A percentile compares a stretch with the other conserved stretches of the same genome.
These are phyloP conservation scores for Morpho achilles DNA, from an alignment of 2,888 invertebrate genomes.

Conservation along the genomic window DNA sequence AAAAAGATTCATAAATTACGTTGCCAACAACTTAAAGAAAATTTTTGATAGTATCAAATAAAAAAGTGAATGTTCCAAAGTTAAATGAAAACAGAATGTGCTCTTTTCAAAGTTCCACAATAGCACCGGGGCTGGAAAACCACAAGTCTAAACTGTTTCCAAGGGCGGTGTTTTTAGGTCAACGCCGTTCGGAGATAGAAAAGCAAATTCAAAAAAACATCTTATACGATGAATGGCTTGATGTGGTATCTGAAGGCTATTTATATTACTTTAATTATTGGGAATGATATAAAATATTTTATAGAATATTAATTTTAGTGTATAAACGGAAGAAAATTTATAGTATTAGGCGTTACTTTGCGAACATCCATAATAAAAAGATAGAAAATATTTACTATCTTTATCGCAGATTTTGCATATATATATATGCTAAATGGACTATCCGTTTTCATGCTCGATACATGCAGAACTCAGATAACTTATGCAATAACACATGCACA, in stretches of 20 bases:
- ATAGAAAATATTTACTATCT: too few relatives aligned
- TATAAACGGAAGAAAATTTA: too few relatives aligned
- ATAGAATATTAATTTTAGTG: too few relatives aligned
- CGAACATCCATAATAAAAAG: too few relatives aligned
- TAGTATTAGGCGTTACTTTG: too few relatives aligned
- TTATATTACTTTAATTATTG: constrained; percentile 1
- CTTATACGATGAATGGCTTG: constrained; percentile 25
- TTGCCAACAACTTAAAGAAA: background rate
- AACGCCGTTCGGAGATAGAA: constrained; percentile 21
- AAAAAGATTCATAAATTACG: constrained; percentile 3
- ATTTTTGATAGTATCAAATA: constrained; percentile 5
- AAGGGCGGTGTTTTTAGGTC: constrained; percentile 27
- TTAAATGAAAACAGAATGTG: constrained; percentile 20
- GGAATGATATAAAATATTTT: background rate
- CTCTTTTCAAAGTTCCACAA: constrained; percentile 22
- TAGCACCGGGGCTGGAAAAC: constrained; percentile 24
- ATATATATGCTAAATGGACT: too few relatives aligned
- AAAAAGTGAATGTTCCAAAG: constrained; percentile 10
- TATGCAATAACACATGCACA: too few relatives aligned
- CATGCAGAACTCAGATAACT: too few relatives aligned
- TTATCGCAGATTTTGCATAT: too few relatives aligned
- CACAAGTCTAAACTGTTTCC: constrained; percentile 23
- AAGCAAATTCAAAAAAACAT: constrained; percentile 22
- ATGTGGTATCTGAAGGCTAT: constrained; percentile 1
- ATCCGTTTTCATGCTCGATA: too few relatives aligned